Percentiles rank a stretch among this genome's conserved stretches.
Conservation (phyloP, 2,888 invertebrate genomes). For the Colletes collaris region DNA sequence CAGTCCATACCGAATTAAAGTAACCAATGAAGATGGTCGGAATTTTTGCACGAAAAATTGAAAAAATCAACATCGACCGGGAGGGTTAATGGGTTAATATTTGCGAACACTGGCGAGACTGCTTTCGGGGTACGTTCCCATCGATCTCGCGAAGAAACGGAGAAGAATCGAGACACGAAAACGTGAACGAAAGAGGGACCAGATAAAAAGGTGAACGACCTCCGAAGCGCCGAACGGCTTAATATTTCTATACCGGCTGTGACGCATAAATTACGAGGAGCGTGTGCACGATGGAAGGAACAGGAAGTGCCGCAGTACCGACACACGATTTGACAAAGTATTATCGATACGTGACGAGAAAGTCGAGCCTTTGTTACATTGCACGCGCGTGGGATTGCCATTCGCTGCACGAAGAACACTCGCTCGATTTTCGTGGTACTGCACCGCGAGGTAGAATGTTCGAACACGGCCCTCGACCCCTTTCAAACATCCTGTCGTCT, state of each 20-base stretch:
- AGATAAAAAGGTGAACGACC: slow-evolving; percentile 46
- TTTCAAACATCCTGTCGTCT: neutral
- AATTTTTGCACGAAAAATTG: too few species aligned
- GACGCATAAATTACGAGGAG: slow-evolving; percentile 52
- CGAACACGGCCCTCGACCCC: neutral
- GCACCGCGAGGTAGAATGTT: slow-evolving; percentile 12
- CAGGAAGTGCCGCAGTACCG: slow-evolving; percentile 61
- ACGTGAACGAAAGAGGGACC: neutral
- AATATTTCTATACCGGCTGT: slow-evolving; percentile 47
- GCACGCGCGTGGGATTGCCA: slow-evolving; percentile 65
- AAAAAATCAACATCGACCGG: too few species aligned
- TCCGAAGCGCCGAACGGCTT: slow-evolving; percentile 29
- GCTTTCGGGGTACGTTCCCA: neutral
- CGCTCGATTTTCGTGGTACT: slow-evolving; percentile 49
- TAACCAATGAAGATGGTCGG: too few species aligned
- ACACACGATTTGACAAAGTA: slow-evolving; percentile 69
- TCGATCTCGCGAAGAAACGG: neutral
- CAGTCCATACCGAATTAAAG: too few species aligned
- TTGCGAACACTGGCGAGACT: neutral
- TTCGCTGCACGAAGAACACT: slow-evolving; percentile 57
- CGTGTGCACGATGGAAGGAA: slow-evolving; percentile 55
- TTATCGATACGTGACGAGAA: slow-evolving; percentile 71
- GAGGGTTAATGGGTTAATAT: neutral
- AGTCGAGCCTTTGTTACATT: slow-evolving; percentile 66
- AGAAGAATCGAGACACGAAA: neutral